Evolutionary conservation across 35 echinoderm and acorn worm genomes (phyloP).

Genomic region (Ophioderma brevispina): DNA sequence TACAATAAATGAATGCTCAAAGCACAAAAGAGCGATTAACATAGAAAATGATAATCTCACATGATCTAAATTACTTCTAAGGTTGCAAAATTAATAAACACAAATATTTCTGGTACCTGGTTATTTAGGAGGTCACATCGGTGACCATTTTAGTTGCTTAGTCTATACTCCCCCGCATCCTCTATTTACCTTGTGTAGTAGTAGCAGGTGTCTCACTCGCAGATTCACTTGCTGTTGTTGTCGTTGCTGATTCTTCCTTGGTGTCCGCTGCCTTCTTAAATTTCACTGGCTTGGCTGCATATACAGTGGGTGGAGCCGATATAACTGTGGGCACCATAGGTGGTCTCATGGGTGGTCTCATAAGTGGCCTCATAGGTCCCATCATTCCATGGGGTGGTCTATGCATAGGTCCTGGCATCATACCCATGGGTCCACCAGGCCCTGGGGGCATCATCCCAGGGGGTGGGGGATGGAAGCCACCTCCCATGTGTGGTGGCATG

Average conservation of each 20-base stretch:
- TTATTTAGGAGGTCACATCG: too few species aligned
- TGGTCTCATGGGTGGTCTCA: not conserved
- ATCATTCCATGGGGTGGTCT: not conserved
- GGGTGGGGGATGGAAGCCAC: not conserved
- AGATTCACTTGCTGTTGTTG: not conserved
- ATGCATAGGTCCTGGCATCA: constrained; percentile 21
- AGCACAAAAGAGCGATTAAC: too few species aligned
- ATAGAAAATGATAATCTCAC: too few species aligned
- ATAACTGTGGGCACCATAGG: not conserved
- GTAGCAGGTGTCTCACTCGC: not conserved
- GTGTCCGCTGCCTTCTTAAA: constrained; percentile 27
- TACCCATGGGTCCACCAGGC: not conserved
- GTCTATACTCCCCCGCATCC: too few species aligned
- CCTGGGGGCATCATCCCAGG: constrained; percentile 6
- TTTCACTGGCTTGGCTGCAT: constrained; percentile 44
- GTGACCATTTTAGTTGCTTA: too few species aligned
- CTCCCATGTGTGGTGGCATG: not conserved
- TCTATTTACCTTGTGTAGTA: not conserved
- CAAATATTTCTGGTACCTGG: too few species aligned
- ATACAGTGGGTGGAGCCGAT: constrained; percentile 44
- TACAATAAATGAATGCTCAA: too few species aligned
- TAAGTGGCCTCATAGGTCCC: not conserved
- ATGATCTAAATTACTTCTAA: too few species aligned
- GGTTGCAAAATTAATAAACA: too few species aligned
- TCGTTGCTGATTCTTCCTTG: not conserved